Evolutionary conservation across 2,797 vertebrate genomes (phyloP), one percentile per base, ranked within the genome.

Genomic region (Erithacus rubecula): DNA sequence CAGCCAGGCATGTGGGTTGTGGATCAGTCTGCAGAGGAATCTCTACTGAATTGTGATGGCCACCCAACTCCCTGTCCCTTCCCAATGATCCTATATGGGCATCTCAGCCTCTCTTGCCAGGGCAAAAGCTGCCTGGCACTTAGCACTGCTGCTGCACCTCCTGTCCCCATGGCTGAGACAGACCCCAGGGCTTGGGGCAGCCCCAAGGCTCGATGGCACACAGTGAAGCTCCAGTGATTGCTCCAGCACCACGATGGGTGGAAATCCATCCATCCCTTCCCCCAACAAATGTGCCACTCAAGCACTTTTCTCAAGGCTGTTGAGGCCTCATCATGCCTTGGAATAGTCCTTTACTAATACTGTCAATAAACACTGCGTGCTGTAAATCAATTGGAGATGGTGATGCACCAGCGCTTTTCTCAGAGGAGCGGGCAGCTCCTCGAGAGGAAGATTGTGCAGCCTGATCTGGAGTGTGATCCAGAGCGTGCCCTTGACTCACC

Each of bases 241-340:
- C 30, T 62, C 29, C 60, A 32, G 76, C 4, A 0, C 30, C 2
- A 0, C 0, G 0, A 36, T 0, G 17, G n/a, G 76, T 43, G 39
- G 46, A 68, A 60, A 84, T 53, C 46, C 52, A 59, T 58, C 62
- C 9, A 6, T 32, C 34, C 53, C 18, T 29, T 19, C 36, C 22
- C 59, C 3, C 49, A 24, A 6, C 13, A 37, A 30, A 71, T 23
- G 10, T 1, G 23, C 85, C 44, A n/a, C 41, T 21, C 62, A 6
- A 39, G 77, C n/a, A 5, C 44, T 82, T 79, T 64, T 46, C 78
- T 76, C 67, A 67, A 82, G 81, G 75, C 83, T 56, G 23, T 26
- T 11, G 62, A 69, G 51, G 49, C 56, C 43, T 52, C 43, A 10
- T 14, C 5, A 1, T 7, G 34, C 6, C 52, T 36, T 11, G 36